A percentile compares a stretch with the other conserved stretches of the same genome.
Conservation (phyloP, 2,113 vertebrate species). For the Stigmatopora argus region DNA sequence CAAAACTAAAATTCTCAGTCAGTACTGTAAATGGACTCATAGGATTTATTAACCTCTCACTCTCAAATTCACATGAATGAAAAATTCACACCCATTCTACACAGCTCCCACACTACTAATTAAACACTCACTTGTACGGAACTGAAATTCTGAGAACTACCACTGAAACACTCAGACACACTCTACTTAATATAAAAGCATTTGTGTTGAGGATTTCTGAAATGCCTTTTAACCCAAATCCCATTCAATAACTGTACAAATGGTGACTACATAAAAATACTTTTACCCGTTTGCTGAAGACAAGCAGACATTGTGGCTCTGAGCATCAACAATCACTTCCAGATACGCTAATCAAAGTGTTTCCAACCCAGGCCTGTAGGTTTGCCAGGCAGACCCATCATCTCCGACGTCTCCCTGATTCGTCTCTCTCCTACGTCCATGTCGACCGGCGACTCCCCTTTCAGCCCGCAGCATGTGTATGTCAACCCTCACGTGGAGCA, state of each 20-base stretch:
- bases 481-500: conserved; percentile 90
- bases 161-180: neutral
- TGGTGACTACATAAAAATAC: too few species aligned
- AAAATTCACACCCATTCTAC: neutral
- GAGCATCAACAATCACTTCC: neutral
- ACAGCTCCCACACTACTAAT: too few species aligned
- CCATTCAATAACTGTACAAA: too few species aligned
- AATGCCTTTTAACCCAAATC: too few species aligned
- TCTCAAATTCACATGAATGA: neutral
- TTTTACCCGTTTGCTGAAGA: too few species aligned
- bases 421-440: conserved; percentile 82
- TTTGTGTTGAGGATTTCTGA: too few species aligned
- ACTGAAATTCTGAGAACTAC: neutral
- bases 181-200: neutral
- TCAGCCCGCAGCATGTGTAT: conserved; percentile 81
- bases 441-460: conserved; percentile 76
- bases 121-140: too few species aligned
- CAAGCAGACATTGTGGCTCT: too few species aligned
- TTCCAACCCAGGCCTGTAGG: conserved; percentile 73
- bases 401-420: conserved; percentile 92
- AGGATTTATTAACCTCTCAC: too few species aligned
- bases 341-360: neutral
- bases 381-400: conserved; percentile 80
- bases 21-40: too few species aligned
- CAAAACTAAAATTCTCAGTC: too few species aligned